Base-by-base conservation (phyloP, 2,113 vertebrate species). In the Lagopus leucura region DNA sequence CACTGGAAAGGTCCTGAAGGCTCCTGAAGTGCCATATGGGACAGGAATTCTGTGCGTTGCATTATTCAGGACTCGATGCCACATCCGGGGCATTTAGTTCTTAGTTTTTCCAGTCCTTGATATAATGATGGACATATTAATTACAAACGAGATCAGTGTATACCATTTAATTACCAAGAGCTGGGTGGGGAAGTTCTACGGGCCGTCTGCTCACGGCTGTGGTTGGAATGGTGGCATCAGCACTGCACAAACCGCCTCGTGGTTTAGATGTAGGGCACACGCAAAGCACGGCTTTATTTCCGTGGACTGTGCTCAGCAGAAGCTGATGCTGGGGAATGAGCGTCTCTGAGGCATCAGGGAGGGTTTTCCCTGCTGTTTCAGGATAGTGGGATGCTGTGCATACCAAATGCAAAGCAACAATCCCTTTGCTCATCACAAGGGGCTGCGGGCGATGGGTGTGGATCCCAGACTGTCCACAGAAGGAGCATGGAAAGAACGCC, bases 241-340 rank as follows among this genome's bases (percentile, higher is more conserved):
- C 52, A 1, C 47, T 11, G n/a, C 57, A 5, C 21, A n/a, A 3
- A 58, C 34, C 42, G 50, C 34, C 42, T 17, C 6, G 0, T 21
- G 11, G 1, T 18, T 24, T 3, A 42, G 25, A 8, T 15, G 5
- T 12, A 22, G 9, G 14, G 65, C 32, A 24, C 30, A 4, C 3
- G 17, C 0, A 1, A 19, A 50, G 19, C 28, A 22, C 20, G 5
- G 60, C 34, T 38, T 78, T 38, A 21, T 45, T 45, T 36, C 65
- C 17, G 1, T 8, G 6, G 15, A 4, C 19, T 15, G 34, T 24
- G n/a, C 30, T 25, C 10, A 36, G 55, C 4, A 5, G 43, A 25
- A 34, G 36, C 16, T 27, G n/a, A 25, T 27, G 50, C 27, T 50
- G 38, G 61, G 63, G 13, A 40, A 28, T 17, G 32, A 47, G 11